A percentile compares a stretch with the other conserved stretches of the same genome.
phyloP scores from a whole-genome alignment of 2,113 vertebrate genomes.

The Todiramphus chloris region DNA sequence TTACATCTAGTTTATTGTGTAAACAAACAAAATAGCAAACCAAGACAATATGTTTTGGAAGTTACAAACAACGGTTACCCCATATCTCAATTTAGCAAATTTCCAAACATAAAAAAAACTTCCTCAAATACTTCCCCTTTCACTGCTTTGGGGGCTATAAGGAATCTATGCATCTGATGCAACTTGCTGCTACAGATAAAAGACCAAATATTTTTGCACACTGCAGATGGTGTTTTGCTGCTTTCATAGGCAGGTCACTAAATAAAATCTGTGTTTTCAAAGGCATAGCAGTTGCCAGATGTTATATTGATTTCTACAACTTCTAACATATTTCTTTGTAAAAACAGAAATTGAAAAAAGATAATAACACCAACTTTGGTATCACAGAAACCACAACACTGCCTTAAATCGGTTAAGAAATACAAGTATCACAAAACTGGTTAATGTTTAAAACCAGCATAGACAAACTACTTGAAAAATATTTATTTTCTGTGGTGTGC shows the following conservation, averaged over 20 bases:
- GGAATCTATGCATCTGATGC: not conserved
- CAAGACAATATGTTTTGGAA: not conserved
- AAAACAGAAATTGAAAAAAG: not conserved
- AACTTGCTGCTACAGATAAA: not conserved
- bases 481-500: not conserved
- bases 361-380: not conserved
- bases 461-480: not conserved
- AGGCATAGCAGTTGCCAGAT: not conserved
- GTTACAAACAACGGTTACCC: not conserved
- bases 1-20: not conserved
- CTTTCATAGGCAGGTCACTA: not conserved
- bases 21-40: not conserved
- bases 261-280: not conserved
- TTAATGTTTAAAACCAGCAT: not conserved
- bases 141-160: not conserved
- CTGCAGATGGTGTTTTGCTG: not conserved
- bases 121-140: not conserved
- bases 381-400: not conserved
- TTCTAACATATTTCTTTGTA: not conserved
- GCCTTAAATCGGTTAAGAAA: not conserved
- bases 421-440: not conserved
- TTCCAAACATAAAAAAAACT: not conserved
- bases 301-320: not conserved
- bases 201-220: not conserved
- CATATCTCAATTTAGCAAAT: not conserved